Evolutionary conservation across 2,113 vertebrate genomes (phyloP).

Genomic region (Chlamydotis undulata): DNA sequence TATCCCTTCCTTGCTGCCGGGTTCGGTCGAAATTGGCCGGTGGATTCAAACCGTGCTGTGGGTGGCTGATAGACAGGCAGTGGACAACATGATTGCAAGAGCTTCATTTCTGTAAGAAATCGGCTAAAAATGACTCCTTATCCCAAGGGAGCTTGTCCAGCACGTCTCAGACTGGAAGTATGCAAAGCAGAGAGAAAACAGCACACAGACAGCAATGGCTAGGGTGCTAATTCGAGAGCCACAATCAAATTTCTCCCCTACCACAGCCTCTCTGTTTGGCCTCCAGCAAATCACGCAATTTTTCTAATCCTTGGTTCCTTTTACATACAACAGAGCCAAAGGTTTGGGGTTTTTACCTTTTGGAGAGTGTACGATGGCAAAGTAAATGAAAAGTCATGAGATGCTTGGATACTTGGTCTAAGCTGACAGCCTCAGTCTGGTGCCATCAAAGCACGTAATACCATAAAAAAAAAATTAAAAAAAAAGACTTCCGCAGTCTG

Average conservation of each 20-base stretch:
- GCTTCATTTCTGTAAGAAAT: conserved; percentile 22
- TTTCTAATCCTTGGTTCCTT: neutral
- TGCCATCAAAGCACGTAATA: neutral
- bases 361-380: neutral
- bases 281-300: neutral
- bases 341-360: neutral
- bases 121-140: conserved; percentile 5
- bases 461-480: neutral
- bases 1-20: neutral
- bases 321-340: neutral
- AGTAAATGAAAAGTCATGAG: neutral
- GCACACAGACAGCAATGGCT: neutral
- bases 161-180: neutral
- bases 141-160: conserved; percentile 48
- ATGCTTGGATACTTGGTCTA: neutral
- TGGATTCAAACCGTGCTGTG: neutral
- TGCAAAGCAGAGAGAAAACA: neutral
- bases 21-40: neutral
- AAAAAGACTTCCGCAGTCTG: neutral
- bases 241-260: neutral
- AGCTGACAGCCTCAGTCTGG: neutral
- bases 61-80: conserved; percentile 36
- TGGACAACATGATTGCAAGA: conserved; percentile 17
- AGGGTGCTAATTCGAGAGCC: neutral
- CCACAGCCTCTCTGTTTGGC: neutral